phyloP scores from a whole-genome alignment of 1,140 invertebrate genomes.

The Diabrotica undecimpunctata region DNA sequence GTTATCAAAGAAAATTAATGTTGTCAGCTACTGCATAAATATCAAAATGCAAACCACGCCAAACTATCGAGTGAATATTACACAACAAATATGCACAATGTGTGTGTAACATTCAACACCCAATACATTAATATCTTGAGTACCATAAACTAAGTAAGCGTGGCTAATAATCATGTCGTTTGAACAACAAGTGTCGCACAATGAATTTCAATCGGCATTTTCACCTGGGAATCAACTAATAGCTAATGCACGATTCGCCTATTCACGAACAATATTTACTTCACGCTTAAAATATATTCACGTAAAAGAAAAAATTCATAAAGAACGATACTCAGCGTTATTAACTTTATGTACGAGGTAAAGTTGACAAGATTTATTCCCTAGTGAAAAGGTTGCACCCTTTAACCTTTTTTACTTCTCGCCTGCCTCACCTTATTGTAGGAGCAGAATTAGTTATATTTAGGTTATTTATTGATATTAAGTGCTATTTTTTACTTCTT shows the following conservation, averaged over 20 bases:
- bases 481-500: no score
- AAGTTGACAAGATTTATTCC: no score
- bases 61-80: background rate
- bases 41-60: background rate
- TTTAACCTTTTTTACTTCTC: no score
- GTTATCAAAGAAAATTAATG: background rate
- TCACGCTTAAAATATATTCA: slow-evolving; percentile 2
- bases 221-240: slow-evolving; percentile 19
- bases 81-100: background rate
- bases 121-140: slow-evolving; percentile 6
- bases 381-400: no score
- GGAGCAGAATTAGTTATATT: no score
- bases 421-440: no score
- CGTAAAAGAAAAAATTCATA: background rate
- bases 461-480: no score
- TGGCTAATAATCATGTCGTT: slow-evolving; percentile 23
- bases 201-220: slow-evolving; percentile 14
- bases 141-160: slow-evolving; percentile 17
- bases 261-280: slow-evolving; percentile 6
- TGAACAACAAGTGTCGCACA: slow-evolving; percentile 18
- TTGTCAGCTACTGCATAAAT: background rate
- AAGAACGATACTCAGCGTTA: no score
- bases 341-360: no score
- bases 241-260: slow-evolving; percentile 14
- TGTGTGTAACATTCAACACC: slow-evolving; percentile 3